Base-by-base conservation (phyloP, 2,797 vertebrate genomes). In the Arrhamphus sclerolepis region DNA sequence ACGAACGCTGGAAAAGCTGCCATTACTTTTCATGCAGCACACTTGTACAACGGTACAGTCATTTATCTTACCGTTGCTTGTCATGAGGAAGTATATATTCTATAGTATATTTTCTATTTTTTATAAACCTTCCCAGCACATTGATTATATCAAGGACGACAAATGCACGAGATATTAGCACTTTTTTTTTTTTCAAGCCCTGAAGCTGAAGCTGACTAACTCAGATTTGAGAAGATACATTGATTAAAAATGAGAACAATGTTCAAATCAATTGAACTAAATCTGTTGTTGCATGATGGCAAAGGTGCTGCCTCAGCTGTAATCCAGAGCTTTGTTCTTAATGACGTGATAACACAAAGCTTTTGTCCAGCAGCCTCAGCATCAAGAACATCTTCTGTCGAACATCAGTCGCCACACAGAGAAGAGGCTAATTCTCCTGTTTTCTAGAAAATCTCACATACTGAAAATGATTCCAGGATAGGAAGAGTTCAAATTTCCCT, bases 1-100 rank as follows among this genome's bases (percentile, higher is more conserved):
- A 53, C 48, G 70, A 24, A 51, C 50, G 64, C 66, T 55, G 26
- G 28, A 50, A 55, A 75, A 54, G 54, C 46, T 58, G 24, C 28
- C 46, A 11, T 2, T 5, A 29, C 31, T 47, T 50, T 63, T 43
- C 28, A 66, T n/a, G 52, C 46, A 26, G 24, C 56, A 34, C 21
- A 31, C 7, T 17, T 22, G 9, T 40, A 44, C 9, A 50, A 18
- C 11, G 22, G 20, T 47, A 19, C 49, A 57, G 62, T 66, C 28
- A 47, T 57, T 69, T 39, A 44, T 54, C 43, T 40, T 38, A 7
- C 42, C 40, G 49, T 29, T 49, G 21, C 50, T 62, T 62, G 41
- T 44, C 7, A 56, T 28, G 62, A 13, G 20, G 41, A 42, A 51
- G 47, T 39, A 17, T 17, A 0, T 34, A 21, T 55, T 14, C 13